Base-by-base conservation (phyloP, 1,140 invertebrate genomes). In the Philotrypesis tridentata region DNA sequence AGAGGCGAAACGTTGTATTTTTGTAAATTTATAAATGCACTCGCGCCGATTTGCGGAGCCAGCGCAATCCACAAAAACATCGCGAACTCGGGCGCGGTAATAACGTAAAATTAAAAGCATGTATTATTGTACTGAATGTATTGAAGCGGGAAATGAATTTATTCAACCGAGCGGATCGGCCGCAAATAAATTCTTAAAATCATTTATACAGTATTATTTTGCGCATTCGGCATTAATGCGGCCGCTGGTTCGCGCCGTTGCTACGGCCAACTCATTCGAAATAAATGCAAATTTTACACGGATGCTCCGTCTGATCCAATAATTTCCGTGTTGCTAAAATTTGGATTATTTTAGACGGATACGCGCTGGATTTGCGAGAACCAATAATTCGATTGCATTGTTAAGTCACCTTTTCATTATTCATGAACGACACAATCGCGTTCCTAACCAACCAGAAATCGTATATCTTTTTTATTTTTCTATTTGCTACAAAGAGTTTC, bases 251-350 rank as follows among this genome's bases (percentile, higher is more conserved):
- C 2, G 33, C 43, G 9, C n/a, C 40, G n/a, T 60, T 17, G 17
- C 43, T 0, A 4, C 40, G 23, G 37, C 75, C 11, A 78, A 73
- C 76, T 78, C 75, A 75, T 75, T 79, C 60, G 71, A 83, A 74
- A 83, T 74, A 79, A 79, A 83, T 83, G 82, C 68, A 83, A 83
- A 83, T 83, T 83, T 79, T 83, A 83, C 82, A 73, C 17, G 75
- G 61, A 72, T 76, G 29, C 73, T 33, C 67, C 61, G 29, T 21
- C 73, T 27, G 55, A 73, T 78, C 60, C 40, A 82, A 82, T 78
- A 78, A 78, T 72, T 82, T 71, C 70, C 68, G 17, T 21, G 60
- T 68, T 79, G 61, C 82, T 83, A 75, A 83, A n/a, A 83, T 83
- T 79, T 74, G 61, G 82, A 79, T 79, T 82, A 82, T 74, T 74